These are phyloP conservation scores for Margarornis squamiger DNA, from an alignment of 2,797 vertebrate genomes.

Conservation along the genomic window DNA sequence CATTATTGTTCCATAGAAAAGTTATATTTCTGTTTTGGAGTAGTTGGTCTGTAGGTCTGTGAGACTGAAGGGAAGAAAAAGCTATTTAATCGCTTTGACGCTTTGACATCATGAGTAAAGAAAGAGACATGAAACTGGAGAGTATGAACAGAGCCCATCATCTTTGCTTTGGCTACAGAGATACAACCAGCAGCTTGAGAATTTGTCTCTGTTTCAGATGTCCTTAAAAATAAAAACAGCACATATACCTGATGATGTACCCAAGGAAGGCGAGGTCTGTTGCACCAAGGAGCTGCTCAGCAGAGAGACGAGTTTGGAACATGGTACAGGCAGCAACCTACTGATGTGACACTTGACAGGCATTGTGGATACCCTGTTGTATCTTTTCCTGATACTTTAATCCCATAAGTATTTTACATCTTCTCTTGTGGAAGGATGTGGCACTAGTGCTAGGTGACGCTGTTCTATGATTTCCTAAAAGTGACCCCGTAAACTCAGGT, in stretches of 20 bases:
- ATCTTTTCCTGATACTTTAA: neutral
- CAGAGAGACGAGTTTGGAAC: neutral
- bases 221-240: neutral
- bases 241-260: accelerated
- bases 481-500: neutral
- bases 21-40: neutral
- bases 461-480: neutral
- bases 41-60: neutral
- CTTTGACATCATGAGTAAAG: neutral
- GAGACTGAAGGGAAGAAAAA: neutral
- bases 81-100: neutral
- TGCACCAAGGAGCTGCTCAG: accelerated
- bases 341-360: neutral
- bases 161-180: neutral
- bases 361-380: accelerated
- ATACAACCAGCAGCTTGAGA: neutral
- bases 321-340: accelerated
- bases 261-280: neutral
- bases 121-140: neutral
- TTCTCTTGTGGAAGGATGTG: neutral
- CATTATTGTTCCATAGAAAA: neutral
- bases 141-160: accelerated
- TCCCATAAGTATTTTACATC: neutral
- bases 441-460: neutral
- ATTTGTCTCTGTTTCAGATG: neutral